Percentiles rank a stretch among this genome's conserved stretches.
phyloP scores from a whole-genome alignment of 2,113 vertebrate species.

The Phalacrocorax pelagicus region DNA sequence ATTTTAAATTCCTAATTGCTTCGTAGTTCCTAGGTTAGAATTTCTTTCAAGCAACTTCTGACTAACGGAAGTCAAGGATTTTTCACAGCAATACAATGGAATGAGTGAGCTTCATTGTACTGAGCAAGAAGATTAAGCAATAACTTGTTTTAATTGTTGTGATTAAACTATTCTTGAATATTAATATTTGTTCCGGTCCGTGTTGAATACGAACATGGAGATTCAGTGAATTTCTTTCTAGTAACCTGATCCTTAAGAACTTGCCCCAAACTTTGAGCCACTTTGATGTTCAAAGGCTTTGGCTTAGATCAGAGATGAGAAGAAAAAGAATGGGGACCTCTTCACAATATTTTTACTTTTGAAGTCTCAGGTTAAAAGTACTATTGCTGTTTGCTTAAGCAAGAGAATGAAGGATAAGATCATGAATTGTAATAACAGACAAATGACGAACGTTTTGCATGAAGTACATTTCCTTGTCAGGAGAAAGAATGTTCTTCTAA shows the following conservation, averaged over 20 bases:
- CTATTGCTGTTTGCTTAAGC: slow-evolving; percentile 46
- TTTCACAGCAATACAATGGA: not conserved
- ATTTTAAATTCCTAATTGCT: slow-evolving; percentile 26
- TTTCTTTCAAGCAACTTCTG: not conserved
- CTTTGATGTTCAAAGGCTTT: slow-evolving; percentile 57
- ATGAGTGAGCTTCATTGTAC: not conserved
- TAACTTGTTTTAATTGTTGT: slow-evolving; percentile 14
- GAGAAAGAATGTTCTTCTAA: not conserved
- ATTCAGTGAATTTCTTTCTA: slow-evolving; percentile 33
- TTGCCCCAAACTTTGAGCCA: slow-evolving; percentile 25
- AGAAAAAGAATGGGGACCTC: slow-evolving; percentile 15
- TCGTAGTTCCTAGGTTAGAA: not conserved
- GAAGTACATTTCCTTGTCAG: slow-evolving; percentile 30
- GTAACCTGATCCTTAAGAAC: slow-evolving; percentile 39
- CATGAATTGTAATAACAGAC: slow-evolving; percentile 56
- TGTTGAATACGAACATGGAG: not conserved
- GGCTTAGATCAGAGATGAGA: slow-evolving; percentile 46
- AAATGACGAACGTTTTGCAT: slow-evolving; percentile 45
- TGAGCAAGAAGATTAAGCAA: slow-evolving; percentile 24
- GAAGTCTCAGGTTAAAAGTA: slow-evolving; percentile 59
- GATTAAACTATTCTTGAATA: slow-evolving; percentile 1
- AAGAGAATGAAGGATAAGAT: slow-evolving; percentile 36
- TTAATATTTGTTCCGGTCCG: slow-evolving; percentile 30
- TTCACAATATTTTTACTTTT: slow-evolving; percentile 54
- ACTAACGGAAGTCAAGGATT: not conserved